Conservation (phyloP, 2,888 invertebrate genomes). For the Micoletzkya japonica region DNA sequence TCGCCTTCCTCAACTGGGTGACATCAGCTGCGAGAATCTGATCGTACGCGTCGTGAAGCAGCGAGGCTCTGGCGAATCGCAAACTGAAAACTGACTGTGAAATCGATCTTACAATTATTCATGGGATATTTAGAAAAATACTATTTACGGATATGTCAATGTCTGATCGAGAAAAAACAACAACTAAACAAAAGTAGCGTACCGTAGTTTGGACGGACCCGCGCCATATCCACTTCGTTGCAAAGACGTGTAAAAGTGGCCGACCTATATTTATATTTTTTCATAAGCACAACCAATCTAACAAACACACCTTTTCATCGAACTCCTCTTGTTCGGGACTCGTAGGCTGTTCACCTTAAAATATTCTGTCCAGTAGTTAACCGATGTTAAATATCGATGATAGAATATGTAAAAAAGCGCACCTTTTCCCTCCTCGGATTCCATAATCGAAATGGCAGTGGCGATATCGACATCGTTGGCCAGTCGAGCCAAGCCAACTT, state of each 20-base stretch:
- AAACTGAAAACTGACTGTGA: constrained; percentile 72
- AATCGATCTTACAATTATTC: background rate
- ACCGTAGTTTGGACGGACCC: constrained; percentile 95
- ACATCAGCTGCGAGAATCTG: constrained; percentile 94
- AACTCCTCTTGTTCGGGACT: constrained; percentile 62
- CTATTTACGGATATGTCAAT: background rate
- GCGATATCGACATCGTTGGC: constrained; percentile 92
- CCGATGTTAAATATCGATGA: background rate
- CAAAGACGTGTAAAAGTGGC: constrained; percentile 89
- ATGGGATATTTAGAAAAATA: background rate
- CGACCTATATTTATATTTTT: constrained; percentile 79
- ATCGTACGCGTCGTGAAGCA: constrained; percentile 92
- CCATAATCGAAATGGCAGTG: constrained; percentile 72
- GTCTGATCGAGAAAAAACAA: background rate
- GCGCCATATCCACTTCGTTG: constrained; percentile 96
- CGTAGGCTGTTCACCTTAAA: background rate
- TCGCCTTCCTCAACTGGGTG: constrained; percentile 90
- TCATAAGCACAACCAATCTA: background rate
- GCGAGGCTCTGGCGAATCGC: constrained; percentile 86
- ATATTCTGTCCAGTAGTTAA: background rate
- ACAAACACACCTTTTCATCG: constrained; percentile 30
- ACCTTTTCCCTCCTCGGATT: constrained; percentile 27
- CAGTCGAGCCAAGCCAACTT: constrained; percentile 79
- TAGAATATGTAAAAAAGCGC: constrained; percentile 1
- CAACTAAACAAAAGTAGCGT: constrained; percentile 49